A percentile compares a stretch with the other conserved stretches of the same genome.
phyloP scores from a whole-genome alignment of 2,113 vertebrate genomes.

The Oreocharis arfaki region DNA sequence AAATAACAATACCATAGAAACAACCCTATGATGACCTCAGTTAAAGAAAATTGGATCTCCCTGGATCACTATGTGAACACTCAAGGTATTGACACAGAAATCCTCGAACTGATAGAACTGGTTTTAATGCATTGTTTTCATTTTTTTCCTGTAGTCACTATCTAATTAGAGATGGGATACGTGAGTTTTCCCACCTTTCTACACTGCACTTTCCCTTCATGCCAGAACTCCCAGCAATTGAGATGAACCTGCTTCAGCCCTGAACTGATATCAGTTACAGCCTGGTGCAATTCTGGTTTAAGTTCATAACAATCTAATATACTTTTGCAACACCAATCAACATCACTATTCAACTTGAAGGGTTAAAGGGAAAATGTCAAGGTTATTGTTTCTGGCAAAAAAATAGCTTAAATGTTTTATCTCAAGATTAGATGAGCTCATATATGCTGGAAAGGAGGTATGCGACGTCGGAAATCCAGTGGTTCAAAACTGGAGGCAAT shows the following conservation, averaged over 20 bases:
- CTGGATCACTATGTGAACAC: not conserved
- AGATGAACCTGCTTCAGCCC: not conserved
- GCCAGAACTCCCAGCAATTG: not conserved
- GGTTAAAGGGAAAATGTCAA: not conserved
- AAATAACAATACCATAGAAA: not conserved
- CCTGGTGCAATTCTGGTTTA: not conserved
- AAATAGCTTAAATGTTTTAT: not conserved
- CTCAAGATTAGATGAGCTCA: not conserved
- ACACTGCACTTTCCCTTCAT: not conserved
- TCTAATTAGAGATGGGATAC: not conserved
- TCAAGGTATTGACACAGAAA: not conserved
- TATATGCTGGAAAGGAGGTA: not conserved
- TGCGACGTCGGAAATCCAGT: not conserved
- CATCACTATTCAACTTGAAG: not conserved
- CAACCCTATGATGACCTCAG: not conserved
- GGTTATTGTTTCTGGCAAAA: not conserved
- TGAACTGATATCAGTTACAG: not conserved
- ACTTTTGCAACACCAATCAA: not conserved
- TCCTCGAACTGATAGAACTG: not conserved
- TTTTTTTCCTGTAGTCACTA: not conserved
- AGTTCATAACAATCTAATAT: not conserved
- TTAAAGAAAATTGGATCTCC: not conserved
- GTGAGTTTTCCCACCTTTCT: not conserved
- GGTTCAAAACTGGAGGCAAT: not conserved
- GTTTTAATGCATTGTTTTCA: not conserved